These are phyloP conservation scores for Notoglanidium macrostoma DNA, from an alignment of 2,797 vertebrate genomes.

Conservation along the genomic window DNA sequence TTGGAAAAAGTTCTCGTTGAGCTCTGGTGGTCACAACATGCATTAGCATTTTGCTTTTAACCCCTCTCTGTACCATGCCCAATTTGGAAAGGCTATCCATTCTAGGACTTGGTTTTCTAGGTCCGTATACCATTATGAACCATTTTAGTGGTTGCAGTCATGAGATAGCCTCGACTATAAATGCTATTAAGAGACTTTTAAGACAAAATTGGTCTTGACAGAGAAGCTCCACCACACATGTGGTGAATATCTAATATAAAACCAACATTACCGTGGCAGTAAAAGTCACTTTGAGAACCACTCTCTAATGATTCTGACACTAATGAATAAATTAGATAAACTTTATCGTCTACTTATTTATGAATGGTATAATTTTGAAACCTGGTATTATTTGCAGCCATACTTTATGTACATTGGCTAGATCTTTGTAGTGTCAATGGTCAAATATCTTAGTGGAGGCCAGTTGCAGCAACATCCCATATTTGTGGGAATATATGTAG, in stretches of 20 bases:
- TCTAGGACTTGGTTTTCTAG: neutral
- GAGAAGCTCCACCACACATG: neutral
- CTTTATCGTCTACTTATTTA: neutral
- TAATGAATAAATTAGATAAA: neutral
- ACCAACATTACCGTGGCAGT: neutral
- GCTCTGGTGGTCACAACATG: neutral
- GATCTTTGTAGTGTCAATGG: neutral
- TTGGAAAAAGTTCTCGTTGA: neutral
- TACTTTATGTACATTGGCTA: neutral
- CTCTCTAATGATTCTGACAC: neutral
- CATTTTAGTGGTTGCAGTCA: conserved; percentile 1
- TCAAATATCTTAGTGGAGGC: neutral
- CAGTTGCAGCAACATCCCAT: neutral
- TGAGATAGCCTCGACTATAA: neutral
- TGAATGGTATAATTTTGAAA: neutral
- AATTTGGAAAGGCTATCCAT: neutral
- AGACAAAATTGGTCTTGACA: neutral
- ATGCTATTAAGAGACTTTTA: conserved; percentile 9
- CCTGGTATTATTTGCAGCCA: neutral
- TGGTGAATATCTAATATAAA: neutral
- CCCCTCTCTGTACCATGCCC: neutral
- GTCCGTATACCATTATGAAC: neutral
- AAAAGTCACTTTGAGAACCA: neutral
- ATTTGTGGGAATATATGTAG: neutral
- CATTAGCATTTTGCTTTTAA: neutral